Evolutionary conservation across 2,113 vertebrate species (phyloP).

Genomic region (Seriola rivoliana): DNA sequence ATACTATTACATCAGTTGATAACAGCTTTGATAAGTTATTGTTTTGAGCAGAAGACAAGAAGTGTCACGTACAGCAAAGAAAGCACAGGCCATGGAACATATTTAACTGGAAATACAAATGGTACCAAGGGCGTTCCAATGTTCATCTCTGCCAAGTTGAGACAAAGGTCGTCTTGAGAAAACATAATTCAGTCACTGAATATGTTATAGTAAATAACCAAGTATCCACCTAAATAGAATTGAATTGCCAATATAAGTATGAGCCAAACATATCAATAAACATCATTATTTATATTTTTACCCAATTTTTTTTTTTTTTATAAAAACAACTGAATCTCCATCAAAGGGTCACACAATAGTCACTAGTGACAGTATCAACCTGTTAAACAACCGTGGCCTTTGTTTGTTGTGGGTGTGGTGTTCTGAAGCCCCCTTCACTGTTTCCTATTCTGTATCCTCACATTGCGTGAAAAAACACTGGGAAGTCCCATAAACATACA

Average conservation of each 20-base stretch:
- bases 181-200: background rate
- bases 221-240: background rate
- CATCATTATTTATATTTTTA: background rate
- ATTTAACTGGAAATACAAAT: conserved; percentile 36
- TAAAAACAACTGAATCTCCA: background rate
- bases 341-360: background rate
- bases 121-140: background rate
- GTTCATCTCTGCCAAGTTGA: background rate
- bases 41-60: conserved; percentile 44
- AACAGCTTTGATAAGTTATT: conserved; percentile 34
- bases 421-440: background rate
- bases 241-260: background rate
- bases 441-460: conserved; percentile 53
- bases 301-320: background rate
- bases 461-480: conserved; percentile 43
- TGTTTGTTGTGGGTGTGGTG: conserved; percentile 50
- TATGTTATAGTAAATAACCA: background rate
- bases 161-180: conserved; percentile 28
- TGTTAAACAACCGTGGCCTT: conserved; percentile 9
- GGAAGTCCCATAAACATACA: conserved; percentile 57
- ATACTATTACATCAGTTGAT: conserved; percentile 21
- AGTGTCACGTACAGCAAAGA: background rate
- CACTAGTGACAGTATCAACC: background rate
- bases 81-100: conserved; percentile 3
- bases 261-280: background rate